Base-by-base conservation (phyloP, 2,888 invertebrate species). In the Chalcis sispes region DNA sequence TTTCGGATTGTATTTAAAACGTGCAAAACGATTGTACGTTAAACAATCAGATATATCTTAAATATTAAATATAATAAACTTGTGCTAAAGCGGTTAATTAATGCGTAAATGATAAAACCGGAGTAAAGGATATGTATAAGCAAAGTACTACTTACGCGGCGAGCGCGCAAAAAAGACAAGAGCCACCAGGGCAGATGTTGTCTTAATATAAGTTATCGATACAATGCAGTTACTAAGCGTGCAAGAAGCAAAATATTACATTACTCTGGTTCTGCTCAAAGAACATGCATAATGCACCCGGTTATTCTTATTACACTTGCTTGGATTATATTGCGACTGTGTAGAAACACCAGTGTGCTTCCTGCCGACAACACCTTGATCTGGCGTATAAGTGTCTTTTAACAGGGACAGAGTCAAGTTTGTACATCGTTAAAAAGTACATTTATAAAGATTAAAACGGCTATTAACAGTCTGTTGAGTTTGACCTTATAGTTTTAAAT, bases 171-270 rank as follows among this genome's bases (percentile, higher is more conserved):
- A 82, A 78, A 79, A 82, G 77, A 82, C 83, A 81, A 79, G 82
- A 84, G 81, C 23, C 73, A 72, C 77, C 72, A 75, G 73, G 62
- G 56, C 65, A 3, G 73, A 73, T 67, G 75, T 79, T 79, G 81
- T 76, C 82, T 85, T 87, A 85, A 87, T 88, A 88, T 88, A 88
- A 88, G 84, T 84, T 87, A 85, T 80, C 32, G 66, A 78, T 79
- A 87, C 85, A 88, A 88, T 83, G 85, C 82, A 82, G 77, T 78
- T 83, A 83, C 79, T 76, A 67, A 83, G 83, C 86, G 82, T 86
- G 83, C 82, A 83, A 83, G 79, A 82, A 77, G 79, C 78, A 80
- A 66, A 77, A 75, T 85, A 85, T 87, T 82, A 79, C 67, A 80
- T 88, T 86, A 84, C 87, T 78, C 20, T 20, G 58, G 85, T 87